Evolutionary conservation across 2,113 vertebrate genomes (phyloP), one percentile per base, ranked within the genome.

Genomic region (Megaceryle maxima): DNA sequence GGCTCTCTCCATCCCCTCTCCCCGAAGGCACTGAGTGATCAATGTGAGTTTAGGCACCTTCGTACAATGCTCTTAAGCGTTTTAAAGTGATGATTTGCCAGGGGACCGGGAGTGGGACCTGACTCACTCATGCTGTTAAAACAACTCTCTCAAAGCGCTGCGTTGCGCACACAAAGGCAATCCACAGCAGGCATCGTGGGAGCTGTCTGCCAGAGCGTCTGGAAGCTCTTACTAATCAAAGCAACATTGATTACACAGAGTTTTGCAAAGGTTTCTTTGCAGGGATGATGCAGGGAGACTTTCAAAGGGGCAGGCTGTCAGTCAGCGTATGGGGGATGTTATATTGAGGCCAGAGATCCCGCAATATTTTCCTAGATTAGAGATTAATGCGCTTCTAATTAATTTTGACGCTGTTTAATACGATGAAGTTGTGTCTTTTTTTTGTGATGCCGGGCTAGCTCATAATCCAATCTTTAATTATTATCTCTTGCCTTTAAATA

Each of bases 301-400:
- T 94, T 87, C 90, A 94, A 93, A 96, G 96, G 96, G 88, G 81
- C 86, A 77, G 96, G 93, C 96, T 96, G 96, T 94, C 97, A 97
- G 77, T 91, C 92, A 78, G 83, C 59, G 31, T 78, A 29, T 53
- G 92, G 88, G 91, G 79, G 88, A 86, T 92, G 96, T 85, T 96
- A 82, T 85, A 94, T 82, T 55, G 91, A 95, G 96, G 88, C 55
- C 95, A 95, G 88, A 96, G 74, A 96, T 78, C 73, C 50, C 33
- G 63, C 89, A 94, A 92, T 94, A 83, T 97, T 97, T 96, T 87
- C 89, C 83, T 94, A 97, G 95, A 97, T 97, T 96, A 88, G 91
- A 96, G 97, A 97, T 97, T 97, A 97, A 90, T 28, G 28, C 3
- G 7, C 29, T 97, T 83, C 94, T 96, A 97, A 97, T 98, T 97